Evolutionary conservation across 1,140 invertebrate species (phyloP), one percentile per base, ranked within the genome.

Genomic region (Proales similis): DNA sequence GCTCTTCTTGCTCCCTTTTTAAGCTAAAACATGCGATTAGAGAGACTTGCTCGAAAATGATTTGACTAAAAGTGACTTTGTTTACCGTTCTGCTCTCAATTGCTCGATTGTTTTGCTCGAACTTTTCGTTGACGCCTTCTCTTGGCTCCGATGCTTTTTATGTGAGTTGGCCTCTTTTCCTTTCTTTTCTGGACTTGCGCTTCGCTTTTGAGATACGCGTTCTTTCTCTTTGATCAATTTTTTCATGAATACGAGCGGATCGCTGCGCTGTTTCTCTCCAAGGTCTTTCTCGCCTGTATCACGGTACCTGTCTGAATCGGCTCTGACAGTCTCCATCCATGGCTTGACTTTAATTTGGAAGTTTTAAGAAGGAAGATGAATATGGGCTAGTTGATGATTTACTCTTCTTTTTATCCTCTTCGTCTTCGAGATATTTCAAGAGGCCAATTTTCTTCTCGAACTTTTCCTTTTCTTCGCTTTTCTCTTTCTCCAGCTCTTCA

Each of bases 401-500:
- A 46, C 42, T 45, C 14, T 63, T 36, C 1, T 29, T 17, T 17
- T 47, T 47, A 6, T 46, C 61, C 17, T 48, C 61, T 14, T 19
- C 32, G 22, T 47, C 61, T 4, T 36, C 92, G 47, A 98, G 79
- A 78, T 95, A 96, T 38, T 89, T 95, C 14, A 97, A 78, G 70
- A 91, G 86, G 1, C 93, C 93, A 70, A 97, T 92, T 77, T 90
- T 87, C 70, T 95, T 95, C 72, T 97, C 93, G 81, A 92, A 95
- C 68, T 92, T 88, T 73, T 96, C 90, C 74, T 86, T 83, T 72
- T 94, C 90, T 64, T 86, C 83, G 72, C 89, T 92, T 63, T 86
- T 83, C 71, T 96, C 92, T 66, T 82, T 82, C 70, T 93, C 88
- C 75, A 91, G 85, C 65, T 95, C 90, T 68, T 81, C 82, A 76